Evolutionary conservation across 1,140 invertebrate genomes (phyloP).

Genomic region (Tigriopus japonicus): DNA sequence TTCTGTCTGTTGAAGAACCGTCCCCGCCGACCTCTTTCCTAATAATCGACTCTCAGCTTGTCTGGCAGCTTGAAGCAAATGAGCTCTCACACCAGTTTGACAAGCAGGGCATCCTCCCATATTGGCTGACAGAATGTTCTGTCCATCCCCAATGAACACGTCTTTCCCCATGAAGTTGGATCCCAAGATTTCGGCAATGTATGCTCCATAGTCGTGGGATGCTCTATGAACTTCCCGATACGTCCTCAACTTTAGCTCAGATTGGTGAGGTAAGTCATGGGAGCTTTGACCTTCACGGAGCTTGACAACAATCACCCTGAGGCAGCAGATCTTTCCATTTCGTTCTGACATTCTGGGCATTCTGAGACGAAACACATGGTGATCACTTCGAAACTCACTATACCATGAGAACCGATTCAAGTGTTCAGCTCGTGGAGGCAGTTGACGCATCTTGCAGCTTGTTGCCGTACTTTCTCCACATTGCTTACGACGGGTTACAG

Average conservation of each 20-base stretch:
- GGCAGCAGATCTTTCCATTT: constrained; percentile 69
- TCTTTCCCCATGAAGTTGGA: constrained; percentile 1
- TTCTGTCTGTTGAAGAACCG: no score
- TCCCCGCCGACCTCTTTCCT: no score
- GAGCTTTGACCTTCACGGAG: constrained; percentile 40
- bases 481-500: constrained; percentile 45
- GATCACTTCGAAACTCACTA: not conserved
- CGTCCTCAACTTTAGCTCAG: constrained; percentile 41
- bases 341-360: constrained; percentile 54
- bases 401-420: constrained; percentile 6
- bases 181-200: constrained; percentile 56
- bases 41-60: no score
- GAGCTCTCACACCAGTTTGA: not conserved
- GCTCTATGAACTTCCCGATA: constrained; percentile 48
- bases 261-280: constrained; percentile 41
- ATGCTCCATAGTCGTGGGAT: constrained; percentile 40
- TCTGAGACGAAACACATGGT: constrained; percentile 25
- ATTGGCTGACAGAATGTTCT: not conserved
- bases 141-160: not conserved
- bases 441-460: not conserved
- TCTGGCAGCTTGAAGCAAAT: not conserved
- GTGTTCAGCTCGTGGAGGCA: constrained; percentile 1
- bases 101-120: not conserved
- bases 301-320: constrained; percentile 49
- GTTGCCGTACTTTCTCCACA: constrained; percentile 34